Evolutionary conservation across 1,140 invertebrate genomes (phyloP), one percentile per base, ranked within the genome.

Genomic region (Neodiprion lecontei): DNA sequence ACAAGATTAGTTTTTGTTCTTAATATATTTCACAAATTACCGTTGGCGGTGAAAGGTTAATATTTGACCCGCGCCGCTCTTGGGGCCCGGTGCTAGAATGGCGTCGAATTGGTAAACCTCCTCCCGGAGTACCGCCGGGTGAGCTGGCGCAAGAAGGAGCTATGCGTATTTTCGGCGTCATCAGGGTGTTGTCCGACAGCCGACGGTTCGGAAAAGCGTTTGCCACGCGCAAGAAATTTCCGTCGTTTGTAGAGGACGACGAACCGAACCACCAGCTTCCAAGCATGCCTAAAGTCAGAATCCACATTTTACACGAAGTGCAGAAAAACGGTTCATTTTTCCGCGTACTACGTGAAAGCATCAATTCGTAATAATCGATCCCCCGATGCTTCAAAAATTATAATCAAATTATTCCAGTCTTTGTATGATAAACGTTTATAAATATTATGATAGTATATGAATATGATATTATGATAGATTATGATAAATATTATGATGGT

Each of bases 1-100:
- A 9, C 23, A 21, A 67, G 17, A 74, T 67, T 28, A 68, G 72
- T 50, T 12, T 69, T 61, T 76, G 21, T 72, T 72, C 67, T 72
- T 17, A 53, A 65, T 70, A 67, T 48, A 40, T 50, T 50, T 23
- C 9, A 61, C n/a, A 74, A 87, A 90, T 93, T 92, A 96, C 95
- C 90, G 94, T 94, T 76, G 95, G 95, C 74, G 95, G 95, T 74
- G 95, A 96, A 65, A 96, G 89, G 89, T 96, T 96, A 72, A 96
- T 93, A 73, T 92, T 94, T 1, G 95, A 96, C 75, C 94, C 94
- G 67, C 95, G 93, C 74, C 95, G 90, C 82, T 97, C 95, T 81
- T 96, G 95, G 0, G 95, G 95, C 67, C 95, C 95, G 77, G 96
- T 96, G 84, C 95, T 96, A 17, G 96, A 97, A 85, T 97, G 96